phyloP scores from a whole-genome alignment of 2,888 invertebrate species.

The Chaetoderma sp. region DNA sequence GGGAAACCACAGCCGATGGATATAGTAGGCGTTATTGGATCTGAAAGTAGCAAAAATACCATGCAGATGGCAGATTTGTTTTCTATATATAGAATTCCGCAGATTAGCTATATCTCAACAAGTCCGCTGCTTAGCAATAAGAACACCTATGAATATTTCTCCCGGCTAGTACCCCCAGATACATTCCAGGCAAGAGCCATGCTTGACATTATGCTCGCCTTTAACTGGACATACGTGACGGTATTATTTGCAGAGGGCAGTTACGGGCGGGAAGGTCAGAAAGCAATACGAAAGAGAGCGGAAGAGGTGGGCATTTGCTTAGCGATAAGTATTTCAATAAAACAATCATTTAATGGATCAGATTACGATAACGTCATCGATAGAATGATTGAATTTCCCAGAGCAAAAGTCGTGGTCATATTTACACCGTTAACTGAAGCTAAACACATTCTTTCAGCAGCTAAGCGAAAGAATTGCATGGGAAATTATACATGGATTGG shows the following conservation, averaged over 20 bases:
- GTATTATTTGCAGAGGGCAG: constrained; percentile 39
- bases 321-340: constrained; percentile 24
- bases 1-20: constrained; percentile 1
- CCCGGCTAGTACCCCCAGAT: constrained; percentile 42
- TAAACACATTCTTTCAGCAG: constrained; percentile 26
- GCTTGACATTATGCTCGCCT: constrained; percentile 32
- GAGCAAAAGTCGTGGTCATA: constrained; percentile 36
- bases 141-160: constrained; percentile 38
- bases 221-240: constrained; percentile 44
- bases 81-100: constrained; percentile 38
- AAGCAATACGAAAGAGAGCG: constrained; percentile 11
- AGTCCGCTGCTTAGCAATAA: constrained; percentile 36
- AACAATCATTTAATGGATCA: constrained; percentile 17
- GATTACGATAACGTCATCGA: constrained; percentile 35
- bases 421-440: constrained; percentile 30
- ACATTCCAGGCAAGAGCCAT: constrained; percentile 38
- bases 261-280: constrained; percentile 38
- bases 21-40: constrained; percentile 42
- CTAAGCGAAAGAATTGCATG: constrained; percentile 12
- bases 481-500: constrained; percentile 43
- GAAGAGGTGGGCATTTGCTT: constrained; percentile 34
- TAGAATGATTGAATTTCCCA: constrained; percentile 1
- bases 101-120: constrained; percentile 45
- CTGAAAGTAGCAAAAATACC: constrained; percentile 40
- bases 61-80: constrained; percentile 41